These are phyloP conservation scores for Elymnias hypermnestra DNA, from an alignment of 1,140 invertebrate genomes.

Conservation along the genomic window DNA sequence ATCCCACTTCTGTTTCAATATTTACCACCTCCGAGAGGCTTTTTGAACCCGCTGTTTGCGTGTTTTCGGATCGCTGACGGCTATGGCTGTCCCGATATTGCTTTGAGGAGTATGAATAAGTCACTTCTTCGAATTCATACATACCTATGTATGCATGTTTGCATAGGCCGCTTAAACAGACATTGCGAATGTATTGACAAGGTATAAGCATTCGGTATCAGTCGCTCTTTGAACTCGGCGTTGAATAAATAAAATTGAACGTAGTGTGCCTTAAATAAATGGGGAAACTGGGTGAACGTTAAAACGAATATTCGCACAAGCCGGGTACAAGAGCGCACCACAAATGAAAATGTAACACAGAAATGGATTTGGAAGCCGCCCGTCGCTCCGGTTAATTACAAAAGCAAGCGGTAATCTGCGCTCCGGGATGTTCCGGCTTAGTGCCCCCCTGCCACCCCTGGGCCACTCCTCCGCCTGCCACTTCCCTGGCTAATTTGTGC, in stretches of 20 bases:
- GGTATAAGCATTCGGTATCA: conserved; percentile 10
- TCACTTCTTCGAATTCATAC: conserved; percentile 51
- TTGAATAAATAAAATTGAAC: conserved; percentile 5
- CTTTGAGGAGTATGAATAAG: conserved; percentile 66
- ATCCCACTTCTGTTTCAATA: conserved; percentile 74
- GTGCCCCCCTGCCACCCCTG: conserved; percentile 51
- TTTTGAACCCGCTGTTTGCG: conserved; percentile 73
- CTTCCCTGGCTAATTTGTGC: conserved; percentile 73
- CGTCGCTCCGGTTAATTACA: conserved; percentile 75
- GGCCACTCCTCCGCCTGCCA: conserved; percentile 44
- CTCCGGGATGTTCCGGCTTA: conserved; percentile 73
- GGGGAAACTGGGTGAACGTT: conserved; percentile 36
- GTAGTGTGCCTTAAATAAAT: conserved; percentile 1
- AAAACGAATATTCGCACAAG: conserved; percentile 54
- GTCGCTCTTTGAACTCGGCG: conserved; percentile 12
- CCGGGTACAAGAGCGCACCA: conserved; percentile 49
- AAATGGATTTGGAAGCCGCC: conserved; percentile 73
- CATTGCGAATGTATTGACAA: conserved; percentile 26
- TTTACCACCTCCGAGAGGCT: conserved; percentile 72
- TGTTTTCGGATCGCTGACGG: conserved; percentile 71
- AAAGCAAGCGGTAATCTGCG: conserved; percentile 76
- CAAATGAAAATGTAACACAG: conserved; percentile 76
- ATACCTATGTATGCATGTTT: conserved; percentile 28
- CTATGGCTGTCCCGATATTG: conserved; percentile 62
- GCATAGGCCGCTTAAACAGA: conserved; percentile 29